A percentile compares a stretch with the other conserved stretches of the same genome.
Evolutionary conservation across 1,140 invertebrate genomes (phyloP).

Genomic region (Heliconius hermathena): DNA sequence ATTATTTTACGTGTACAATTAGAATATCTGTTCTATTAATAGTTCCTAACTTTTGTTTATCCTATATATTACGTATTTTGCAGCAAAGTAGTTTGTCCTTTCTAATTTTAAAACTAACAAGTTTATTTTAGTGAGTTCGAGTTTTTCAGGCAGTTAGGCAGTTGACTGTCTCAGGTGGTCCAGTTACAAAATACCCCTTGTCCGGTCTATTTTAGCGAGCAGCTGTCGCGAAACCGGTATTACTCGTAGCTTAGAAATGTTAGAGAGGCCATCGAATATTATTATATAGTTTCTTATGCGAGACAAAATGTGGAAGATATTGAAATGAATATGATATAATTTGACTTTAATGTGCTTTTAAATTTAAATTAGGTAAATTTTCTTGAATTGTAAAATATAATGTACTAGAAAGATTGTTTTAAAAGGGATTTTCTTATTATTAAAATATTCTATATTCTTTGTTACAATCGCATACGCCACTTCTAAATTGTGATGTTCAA

Average conservation of each 20-base stretch:
- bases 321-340: not conserved
- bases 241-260: not conserved
- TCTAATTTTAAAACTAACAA: conserved; percentile 21
- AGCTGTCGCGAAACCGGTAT: conserved; percentile 54
- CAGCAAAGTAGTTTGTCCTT: conserved; percentile 30
- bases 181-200: conserved; percentile 55
- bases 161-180: conserved; percentile 52
- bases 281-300: not conserved
- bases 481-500: not conserved
- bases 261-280: not conserved
- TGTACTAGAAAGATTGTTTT: no score
- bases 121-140: conserved; percentile 25
- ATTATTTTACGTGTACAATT: no score
- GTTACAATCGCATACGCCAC: not conserved
- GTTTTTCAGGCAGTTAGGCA: conserved; percentile 27
- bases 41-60: conserved; percentile 19
- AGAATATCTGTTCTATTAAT: not conserved
- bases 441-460: not conserved
- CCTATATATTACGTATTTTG: not conserved
- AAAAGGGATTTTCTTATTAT: not conserved
- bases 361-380: no score
- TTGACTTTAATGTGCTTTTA: no score
- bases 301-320: not conserved
- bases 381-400: no score
- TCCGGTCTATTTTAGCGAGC: conserved; percentile 38